Conservation (phyloP, 1,140 invertebrate genomes). For the Neodiprion fabricii region DNA sequence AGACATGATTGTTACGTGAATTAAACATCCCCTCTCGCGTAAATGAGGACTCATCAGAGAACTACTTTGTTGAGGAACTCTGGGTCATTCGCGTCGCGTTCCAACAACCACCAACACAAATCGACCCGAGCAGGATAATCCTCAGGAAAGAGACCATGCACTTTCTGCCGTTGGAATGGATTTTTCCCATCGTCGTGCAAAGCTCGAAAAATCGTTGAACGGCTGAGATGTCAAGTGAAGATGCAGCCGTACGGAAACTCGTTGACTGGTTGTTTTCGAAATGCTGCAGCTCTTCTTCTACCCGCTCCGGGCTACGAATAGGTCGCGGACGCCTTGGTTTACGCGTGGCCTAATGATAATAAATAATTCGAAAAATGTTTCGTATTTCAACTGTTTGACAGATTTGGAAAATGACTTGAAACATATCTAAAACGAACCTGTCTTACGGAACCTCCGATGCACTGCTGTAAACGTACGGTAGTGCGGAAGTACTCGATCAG, state of each 20-base stretch:
- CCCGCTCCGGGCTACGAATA: too few species aligned
- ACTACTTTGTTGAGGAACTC: slow-evolving; percentile 14
- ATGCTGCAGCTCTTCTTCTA: not conserved
- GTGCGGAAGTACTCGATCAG: not conserved
- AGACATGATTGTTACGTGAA: slow-evolving; percentile 26
- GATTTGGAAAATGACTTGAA: not conserved
- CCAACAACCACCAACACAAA: slow-evolving; percentile 7
- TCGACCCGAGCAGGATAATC: slow-evolving; percentile 9
- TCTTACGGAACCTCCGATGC: not conserved
- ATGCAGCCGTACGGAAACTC: not conserved
- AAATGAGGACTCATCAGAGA: slow-evolving; percentile 23
- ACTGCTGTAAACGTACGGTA: not conserved
- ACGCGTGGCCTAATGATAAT: too few species aligned
- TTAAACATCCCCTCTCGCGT: slow-evolving; percentile 27
- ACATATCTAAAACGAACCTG: not conserved
- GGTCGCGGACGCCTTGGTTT: too few species aligned
- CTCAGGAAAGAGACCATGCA: slow-evolving; percentile 7
- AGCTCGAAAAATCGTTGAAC: not conserved
- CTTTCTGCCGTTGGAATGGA: slow-evolving; percentile 19
- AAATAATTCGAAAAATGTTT: not conserved
- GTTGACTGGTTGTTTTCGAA: not conserved
- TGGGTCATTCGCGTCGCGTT: not conserved
- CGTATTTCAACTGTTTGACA: not conserved
- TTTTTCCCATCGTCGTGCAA: not conserved
- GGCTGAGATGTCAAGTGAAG: not conserved